Evolutionary conservation across 2,113 vertebrate species (phyloP), one percentile per base, ranked within the genome.

Genomic region (Piprites chloris): DNA sequence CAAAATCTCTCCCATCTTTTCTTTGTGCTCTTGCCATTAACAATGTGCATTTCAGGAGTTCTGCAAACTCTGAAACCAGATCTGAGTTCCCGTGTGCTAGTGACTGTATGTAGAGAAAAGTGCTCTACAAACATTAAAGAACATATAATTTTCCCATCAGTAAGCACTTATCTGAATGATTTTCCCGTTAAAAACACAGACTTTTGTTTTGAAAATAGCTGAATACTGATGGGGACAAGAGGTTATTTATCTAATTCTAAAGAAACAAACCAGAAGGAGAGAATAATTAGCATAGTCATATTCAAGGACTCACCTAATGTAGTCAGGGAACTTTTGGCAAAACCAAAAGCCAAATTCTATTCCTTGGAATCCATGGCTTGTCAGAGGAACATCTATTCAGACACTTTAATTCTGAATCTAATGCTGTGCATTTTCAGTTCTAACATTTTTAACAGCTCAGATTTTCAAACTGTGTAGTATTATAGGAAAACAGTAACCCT

Each of bases 381-480:
- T 77, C 66, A 68, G 32, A 85, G n/a, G 26, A 78, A 23, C 10
- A 24, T 33, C 32, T 74, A 71, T 91, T 35, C 75, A 67, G 74
- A 69, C 39, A 49, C 66, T 81, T 92, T 52, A 81, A 66, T 87
- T 88, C 76, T 66, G 53, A 84, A 37, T 4, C 2, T 56, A 71
- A 46, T 41, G 12, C 62, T 79, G n/a, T 87, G 44, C 44, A 14
- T 89, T 96, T 93, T 66, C 44, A 26, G 0, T 65, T 77, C 41
- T 78, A 85, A 39, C 11, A 49, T 30, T 86, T 94, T n/a, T 22
- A 92, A 61, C 41, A 92, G 90, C 46, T 92, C 73, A 73, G 8
- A 63, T 95, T 98, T 94, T 89, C 85, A 88, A 96, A 96, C 91
- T 80, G 80, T 63, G 90, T 91, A 71, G 67, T 85, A 91, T 81